Conservation (phyloP, 2,113 vertebrate species). For the Anseranas semipalmata region DNA sequence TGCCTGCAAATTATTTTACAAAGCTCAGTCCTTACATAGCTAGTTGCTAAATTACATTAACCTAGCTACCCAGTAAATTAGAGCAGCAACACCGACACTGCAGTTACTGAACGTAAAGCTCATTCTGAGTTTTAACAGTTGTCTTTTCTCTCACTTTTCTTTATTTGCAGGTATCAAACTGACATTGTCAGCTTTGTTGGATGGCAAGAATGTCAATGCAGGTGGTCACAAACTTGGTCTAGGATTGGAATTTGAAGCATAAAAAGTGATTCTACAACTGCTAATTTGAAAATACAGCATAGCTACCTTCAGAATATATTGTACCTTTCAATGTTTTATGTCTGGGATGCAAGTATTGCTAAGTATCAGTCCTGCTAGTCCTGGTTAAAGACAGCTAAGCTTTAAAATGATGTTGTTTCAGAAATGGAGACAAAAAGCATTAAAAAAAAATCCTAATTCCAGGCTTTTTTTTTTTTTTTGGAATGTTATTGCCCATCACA, state of each 20-base stretch:
- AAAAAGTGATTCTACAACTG: constrained; percentile 66
- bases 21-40: not conserved
- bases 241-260: constrained; percentile 97
- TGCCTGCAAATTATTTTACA: not conserved
- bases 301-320: constrained; percentile 85
- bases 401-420: constrained; percentile 72
- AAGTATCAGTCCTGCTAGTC: constrained; percentile 75
- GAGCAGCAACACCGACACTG: not conserved
- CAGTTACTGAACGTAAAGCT: not conserved
- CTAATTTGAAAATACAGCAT: constrained; percentile 80
- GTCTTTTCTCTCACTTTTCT: not conserved
- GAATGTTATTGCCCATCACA: not conserved
- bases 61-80: not conserved
- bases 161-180: constrained; percentile 87
- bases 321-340: constrained; percentile 85
- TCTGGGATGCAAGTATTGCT: constrained; percentile 80
- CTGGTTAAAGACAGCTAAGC: constrained; percentile 81
- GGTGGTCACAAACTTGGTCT: constrained; percentile 97
- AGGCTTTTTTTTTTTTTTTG: constrained; percentile 26
- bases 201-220: constrained; percentile 95
- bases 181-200: constrained; percentile 93
- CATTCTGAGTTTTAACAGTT: not conserved
- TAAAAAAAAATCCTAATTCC: constrained; percentile 36
- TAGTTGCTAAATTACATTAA: not conserved
- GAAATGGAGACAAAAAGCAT: constrained; percentile 65